Evolutionary conservation across 2,113 vertebrate genomes (phyloP).

Genomic region (Campylorhamphus procurvoides): DNA sequence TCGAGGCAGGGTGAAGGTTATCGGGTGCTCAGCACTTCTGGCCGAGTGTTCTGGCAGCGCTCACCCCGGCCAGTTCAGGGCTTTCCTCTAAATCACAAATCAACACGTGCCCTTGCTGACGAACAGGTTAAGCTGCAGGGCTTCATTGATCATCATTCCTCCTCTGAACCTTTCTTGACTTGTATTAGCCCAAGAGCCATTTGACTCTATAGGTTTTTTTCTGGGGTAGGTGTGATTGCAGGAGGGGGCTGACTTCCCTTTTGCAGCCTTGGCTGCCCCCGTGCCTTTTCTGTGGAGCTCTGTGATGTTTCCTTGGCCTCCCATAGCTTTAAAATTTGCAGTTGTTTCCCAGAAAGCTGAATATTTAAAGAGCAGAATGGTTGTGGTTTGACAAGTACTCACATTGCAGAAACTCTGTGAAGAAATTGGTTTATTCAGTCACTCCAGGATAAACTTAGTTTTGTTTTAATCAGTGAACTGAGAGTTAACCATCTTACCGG

Average conservation of each 20-base stretch:
- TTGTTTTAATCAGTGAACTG: background rate
- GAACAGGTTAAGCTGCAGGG: background rate
- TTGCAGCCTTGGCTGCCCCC: background rate
- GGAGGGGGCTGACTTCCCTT: background rate
- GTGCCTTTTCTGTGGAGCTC: background rate
- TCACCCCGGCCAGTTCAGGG: background rate
- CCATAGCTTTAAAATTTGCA: background rate
- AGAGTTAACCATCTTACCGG: background rate
- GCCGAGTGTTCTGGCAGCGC: background rate
- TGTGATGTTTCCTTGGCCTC: background rate
- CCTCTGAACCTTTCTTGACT: background rate
- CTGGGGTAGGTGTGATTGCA: fast-evolving
- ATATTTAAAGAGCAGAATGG: background rate
- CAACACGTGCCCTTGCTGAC: background rate
- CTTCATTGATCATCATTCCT: background rate
- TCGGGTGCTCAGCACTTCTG: background rate
- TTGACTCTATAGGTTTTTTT: background rate
- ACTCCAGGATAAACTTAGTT: background rate
- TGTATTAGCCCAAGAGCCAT: background rate
- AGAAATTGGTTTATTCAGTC: background rate
- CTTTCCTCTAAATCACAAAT: background rate
- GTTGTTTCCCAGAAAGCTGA: background rate
- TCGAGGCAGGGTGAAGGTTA: background rate
- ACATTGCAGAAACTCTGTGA: background rate
- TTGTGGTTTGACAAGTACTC: background rate